Conservation (phyloP, 2,113 vertebrate genomes). For the Oryctolagus cuniculus region DNA sequence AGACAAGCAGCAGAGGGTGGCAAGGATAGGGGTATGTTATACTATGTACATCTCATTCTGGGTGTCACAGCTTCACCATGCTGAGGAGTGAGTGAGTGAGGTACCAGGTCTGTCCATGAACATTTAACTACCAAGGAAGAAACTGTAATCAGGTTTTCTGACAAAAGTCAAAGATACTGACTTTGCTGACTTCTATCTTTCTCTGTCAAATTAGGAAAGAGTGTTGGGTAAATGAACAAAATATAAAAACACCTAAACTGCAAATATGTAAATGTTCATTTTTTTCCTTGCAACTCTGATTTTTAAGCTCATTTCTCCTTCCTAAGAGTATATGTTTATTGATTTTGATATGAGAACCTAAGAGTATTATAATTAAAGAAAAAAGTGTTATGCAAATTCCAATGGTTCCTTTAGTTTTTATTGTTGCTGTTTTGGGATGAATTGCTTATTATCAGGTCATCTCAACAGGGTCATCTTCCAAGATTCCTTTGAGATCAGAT, state of each 20-base stretch:
- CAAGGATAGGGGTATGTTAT: background rate
- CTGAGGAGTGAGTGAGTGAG: background rate
- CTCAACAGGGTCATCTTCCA: background rate
- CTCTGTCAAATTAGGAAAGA: background rate
- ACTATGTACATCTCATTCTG: background rate
- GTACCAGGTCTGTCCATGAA: background rate
- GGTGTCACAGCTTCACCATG: background rate
- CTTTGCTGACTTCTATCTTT: background rate
- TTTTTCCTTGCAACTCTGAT: background rate
- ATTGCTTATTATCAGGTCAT: conserved; percentile 14
- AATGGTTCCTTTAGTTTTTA: background rate
- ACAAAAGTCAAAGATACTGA: conserved; percentile 25
- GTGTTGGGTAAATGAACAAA: background rate
- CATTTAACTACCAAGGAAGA: background rate
- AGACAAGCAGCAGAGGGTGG: background rate
- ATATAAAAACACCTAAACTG: background rate
- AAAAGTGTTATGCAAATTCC: conserved; percentile 22
- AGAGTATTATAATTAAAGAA: conserved; percentile 42
- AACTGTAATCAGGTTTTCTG: background rate
- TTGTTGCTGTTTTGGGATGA: conserved; percentile 36
- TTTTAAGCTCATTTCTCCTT: conserved; percentile 9
- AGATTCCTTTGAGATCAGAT: background rate
- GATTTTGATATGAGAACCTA: conserved; percentile 1
- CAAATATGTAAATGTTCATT: background rate
- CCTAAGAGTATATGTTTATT: background rate